Percentiles rank a stretch among this genome's conserved stretches.
Evolutionary conservation across 2,888 invertebrate species (phyloP).

Genomic region (Xanthia togata): DNA sequence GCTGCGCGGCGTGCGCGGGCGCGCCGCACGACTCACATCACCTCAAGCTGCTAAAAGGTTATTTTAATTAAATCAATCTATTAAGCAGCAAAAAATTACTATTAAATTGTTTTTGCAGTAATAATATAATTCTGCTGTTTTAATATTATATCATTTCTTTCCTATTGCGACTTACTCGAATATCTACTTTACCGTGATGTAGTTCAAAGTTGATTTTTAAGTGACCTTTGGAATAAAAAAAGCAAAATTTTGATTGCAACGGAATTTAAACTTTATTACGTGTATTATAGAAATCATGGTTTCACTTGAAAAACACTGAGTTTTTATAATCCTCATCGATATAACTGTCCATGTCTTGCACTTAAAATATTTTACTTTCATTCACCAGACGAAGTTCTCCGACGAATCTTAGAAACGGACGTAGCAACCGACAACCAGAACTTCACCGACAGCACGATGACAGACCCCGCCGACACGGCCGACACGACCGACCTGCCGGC

Average conservation of each 20-base stretch:
- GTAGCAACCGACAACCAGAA: constrained; percentile 66
- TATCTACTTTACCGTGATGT: not conserved
- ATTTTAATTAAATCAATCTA: not conserved
- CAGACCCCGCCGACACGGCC: constrained; percentile 27
- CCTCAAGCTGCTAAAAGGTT: constrained; percentile 77
- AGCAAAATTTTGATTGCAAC: not conserved
- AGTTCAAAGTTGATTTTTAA: not conserved
- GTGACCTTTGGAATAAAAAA: not conserved
- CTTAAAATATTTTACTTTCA: not conserved
- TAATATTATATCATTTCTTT: not conserved
- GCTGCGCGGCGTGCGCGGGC: constrained; percentile 74
- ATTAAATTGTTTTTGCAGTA: too few species aligned
- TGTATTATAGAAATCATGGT: not conserved
- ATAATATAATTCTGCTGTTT: not conserved
- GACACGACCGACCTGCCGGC: constrained; percentile 37
- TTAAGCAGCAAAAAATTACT: too few species aligned
- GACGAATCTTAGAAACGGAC: constrained; percentile 83
- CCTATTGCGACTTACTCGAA: not conserved
- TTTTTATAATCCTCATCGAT: not conserved
- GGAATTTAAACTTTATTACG: not conserved
- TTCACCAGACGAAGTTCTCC: constrained; percentile 83
- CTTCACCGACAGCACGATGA: constrained; percentile 74
- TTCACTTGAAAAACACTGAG: not conserved
- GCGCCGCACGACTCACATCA: constrained; percentile 62
- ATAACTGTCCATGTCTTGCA: too few species aligned